These are phyloP conservation scores for Sebastes glaucus DNA, from an alignment of 2,797 vertebrate genomes.

Conservation along the genomic window DNA sequence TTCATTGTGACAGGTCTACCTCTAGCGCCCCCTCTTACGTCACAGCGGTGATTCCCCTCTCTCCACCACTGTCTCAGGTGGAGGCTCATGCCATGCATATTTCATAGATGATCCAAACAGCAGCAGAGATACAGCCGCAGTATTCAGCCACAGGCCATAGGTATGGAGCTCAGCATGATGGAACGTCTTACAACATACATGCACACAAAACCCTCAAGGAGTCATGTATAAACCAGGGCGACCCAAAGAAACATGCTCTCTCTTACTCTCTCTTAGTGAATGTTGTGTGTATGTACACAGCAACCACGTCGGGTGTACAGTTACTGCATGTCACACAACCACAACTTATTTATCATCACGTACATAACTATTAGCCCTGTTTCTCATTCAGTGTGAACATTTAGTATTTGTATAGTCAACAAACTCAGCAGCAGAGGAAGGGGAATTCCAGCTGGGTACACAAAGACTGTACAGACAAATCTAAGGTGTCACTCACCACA, in stretches of 20 bases:
- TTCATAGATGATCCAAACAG: constrained; percentile 63
- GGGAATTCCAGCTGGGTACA: constrained; percentile 41
- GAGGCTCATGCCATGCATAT: constrained; percentile 73
- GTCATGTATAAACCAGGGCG: constrained; percentile 8
- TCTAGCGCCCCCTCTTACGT: constrained; percentile 60
- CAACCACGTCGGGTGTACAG: constrained; percentile 14
- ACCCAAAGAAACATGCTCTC: constrained; percentile 48
- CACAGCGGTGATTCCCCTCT: not conserved
- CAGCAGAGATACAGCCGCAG: constrained; percentile 33
- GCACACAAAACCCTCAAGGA: not conserved
- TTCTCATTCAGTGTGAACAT: constrained; percentile 37
- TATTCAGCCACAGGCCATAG: constrained; percentile 52
- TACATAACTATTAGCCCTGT: constrained; percentile 54
- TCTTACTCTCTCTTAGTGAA: constrained; percentile 2
- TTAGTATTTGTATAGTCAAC: constrained; percentile 46
- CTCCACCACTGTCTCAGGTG: constrained; percentile 35
- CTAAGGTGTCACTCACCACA: not conserved
- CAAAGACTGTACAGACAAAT: not conserved
- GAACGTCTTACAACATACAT: constrained; percentile 25
- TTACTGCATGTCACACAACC: constrained; percentile 5
- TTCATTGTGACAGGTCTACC: constrained; percentile 58
- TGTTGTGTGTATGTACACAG: not conserved
- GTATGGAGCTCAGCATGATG: constrained; percentile 13
- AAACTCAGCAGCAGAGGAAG: constrained; percentile 5
- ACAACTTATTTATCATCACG: constrained; percentile 19